Evolutionary conservation across 37 sponge, comb jelly and placozoan genomes (phyloP), one percentile per base, ranked within the genome.

Genomic region (Lycopodina hypogea): DNA sequence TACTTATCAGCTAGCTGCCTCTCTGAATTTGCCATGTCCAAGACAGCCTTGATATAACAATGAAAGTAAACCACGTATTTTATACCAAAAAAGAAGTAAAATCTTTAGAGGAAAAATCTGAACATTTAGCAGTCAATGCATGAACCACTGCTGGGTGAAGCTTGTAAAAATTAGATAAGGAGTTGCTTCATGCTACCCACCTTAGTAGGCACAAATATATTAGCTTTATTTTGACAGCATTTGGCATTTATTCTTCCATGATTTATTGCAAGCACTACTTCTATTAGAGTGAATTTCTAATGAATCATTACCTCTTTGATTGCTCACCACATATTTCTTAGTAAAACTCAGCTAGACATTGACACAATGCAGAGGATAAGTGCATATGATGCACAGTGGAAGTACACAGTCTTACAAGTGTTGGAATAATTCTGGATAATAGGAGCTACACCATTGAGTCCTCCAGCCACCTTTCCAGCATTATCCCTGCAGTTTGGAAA

Each of bases 381-480:
- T 60, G 61, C 61, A 60, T 60, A 22, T 60, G 61, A 60, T 60
- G 61, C 18, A 60, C n/a, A n/a, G n/a, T n/a, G n/a, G n/a, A n/a
- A n/a, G n/a, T n/a, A n/a, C n/a, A n/a, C n/a, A n/a, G n/a, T n/a
- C n/a, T n/a, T n/a, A n/a, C n/a, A n/a, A n/a, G n/a, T n/a, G n/a
- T n/a, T n/a, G n/a, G n/a, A n/a, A n/a, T n/a, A n/a, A n/a, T n/a
- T n/a, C n/a, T n/a, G n/a, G n/a, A n/a, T n/a, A n/a, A n/a, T n/a
- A n/a, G n/a, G 80, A 34, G 21, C 80, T 70, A 51, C 29, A 69
- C 3, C n/a, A n/a, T n/a, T n/a, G n/a, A 61, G 39, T 60, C 30
- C 3, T 29, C 82, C 75, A 23, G 82, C 58, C 82, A 82, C 73
- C 33, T 72, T 91, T 58, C 76, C 86, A 60, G 92, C 92, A 80